phyloP scores from a whole-genome alignment of 2,888 invertebrate species.

The Itoplectis maculator region DNA sequence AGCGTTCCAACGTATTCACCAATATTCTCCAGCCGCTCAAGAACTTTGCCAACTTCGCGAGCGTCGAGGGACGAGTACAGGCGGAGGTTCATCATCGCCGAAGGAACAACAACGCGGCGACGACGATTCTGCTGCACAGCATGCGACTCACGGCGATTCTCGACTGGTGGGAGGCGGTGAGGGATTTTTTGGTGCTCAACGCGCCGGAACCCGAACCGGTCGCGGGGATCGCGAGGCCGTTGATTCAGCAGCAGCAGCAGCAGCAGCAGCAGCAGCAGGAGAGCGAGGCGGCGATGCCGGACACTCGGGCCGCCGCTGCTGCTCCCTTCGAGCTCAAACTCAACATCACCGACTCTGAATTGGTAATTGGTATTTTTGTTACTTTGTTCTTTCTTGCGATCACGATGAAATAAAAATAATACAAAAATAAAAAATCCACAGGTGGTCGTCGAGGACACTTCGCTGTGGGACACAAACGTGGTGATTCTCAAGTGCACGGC shows the following conservation, averaged over 20 bases:
- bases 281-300: conserved; percentile 65
- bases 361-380: conserved; percentile 86
- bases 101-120: conserved; percentile 89
- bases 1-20: conserved; percentile 93
- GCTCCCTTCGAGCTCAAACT: conserved; percentile 93
- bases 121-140: conserved; percentile 96
- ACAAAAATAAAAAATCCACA: too few relatives aligned
- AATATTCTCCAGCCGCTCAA: conserved; percentile 94
- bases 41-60: conserved; percentile 83
- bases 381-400: too few relatives aligned
- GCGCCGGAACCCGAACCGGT: conserved; percentile 80
- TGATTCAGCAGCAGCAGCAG: too few relatives aligned
- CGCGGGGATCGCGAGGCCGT: conserved; percentile 66
- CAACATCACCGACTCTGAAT: conserved; percentile 97
- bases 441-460: conserved; percentile 93
- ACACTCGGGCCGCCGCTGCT: conserved; percentile 74
- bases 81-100: conserved; percentile 91
- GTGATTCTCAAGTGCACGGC: conserved; percentile 97
- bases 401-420: too few relatives aligned
- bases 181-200: conserved; percentile 90
- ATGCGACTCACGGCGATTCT: conserved; percentile 97
- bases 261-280: too few relatives aligned
- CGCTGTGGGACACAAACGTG: conserved; percentile 95
- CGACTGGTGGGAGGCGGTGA: conserved; percentile 96
- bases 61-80: conserved; percentile 87